These are phyloP conservation scores for Caenorhabditis inopinata DNA, from an alignment of 1,140 invertebrate species.

Conservation along the genomic window DNA sequence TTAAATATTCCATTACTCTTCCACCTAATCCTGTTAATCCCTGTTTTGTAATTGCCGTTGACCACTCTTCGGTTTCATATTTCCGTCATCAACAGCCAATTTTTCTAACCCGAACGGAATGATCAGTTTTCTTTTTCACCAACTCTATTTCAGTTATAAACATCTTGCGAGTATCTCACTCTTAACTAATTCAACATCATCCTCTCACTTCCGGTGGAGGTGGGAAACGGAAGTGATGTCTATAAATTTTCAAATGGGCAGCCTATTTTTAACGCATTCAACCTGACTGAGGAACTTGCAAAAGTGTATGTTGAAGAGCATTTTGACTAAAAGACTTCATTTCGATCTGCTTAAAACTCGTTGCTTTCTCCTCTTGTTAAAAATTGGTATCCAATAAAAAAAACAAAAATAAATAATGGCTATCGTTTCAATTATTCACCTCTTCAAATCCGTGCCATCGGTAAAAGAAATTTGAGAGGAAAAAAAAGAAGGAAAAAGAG, in stretches of 20 bases:
- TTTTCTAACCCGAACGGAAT: neutral
- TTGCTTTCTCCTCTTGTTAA: neutral
- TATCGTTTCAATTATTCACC: slow-evolving; percentile 33
- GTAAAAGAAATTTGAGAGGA: slow-evolving; percentile 31
- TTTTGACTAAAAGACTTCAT: no score
- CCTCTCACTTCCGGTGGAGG: slow-evolving; percentile 17
- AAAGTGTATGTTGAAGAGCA: no score
- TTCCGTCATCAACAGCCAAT: neutral
- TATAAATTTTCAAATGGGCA: neutral
- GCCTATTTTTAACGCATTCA: neutral
- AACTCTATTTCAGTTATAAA: no score
- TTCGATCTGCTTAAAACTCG: neutral
- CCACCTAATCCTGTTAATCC: neutral
- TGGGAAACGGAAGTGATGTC: neutral
- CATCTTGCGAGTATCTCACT: no score
- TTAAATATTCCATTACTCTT: slow-evolving; percentile 4
- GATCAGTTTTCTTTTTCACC: no score
- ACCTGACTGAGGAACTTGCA: no score
- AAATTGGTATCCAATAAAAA: neutral
- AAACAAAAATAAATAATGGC: no score
- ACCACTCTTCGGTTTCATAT: neutral
- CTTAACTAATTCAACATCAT: no score
- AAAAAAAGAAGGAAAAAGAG: neutral
- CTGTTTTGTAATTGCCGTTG: neutral
- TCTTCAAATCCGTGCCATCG: slow-evolving; percentile 27